phyloP scores from a whole-genome alignment of 2,797 vertebrate genomes.

The Ceryle rudis region DNA sequence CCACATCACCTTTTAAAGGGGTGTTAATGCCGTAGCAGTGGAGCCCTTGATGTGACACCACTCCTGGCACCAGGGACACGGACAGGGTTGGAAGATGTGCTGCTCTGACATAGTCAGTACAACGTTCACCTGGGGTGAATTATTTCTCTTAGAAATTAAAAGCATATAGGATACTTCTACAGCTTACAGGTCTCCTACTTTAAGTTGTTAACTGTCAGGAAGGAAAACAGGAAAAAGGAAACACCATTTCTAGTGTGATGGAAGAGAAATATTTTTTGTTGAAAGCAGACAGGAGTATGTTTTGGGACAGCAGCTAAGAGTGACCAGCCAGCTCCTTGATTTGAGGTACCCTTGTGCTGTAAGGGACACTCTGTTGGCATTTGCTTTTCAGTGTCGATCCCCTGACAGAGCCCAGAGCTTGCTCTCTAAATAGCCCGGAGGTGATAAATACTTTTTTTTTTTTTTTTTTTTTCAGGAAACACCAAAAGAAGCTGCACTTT shows the following conservation, averaged over 20 bases:
- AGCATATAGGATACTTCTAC: background rate
- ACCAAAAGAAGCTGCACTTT: background rate
- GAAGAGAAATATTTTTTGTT: background rate
- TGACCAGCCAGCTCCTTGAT: background rate
- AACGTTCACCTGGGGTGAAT: background rate
- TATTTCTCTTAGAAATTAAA: background rate
- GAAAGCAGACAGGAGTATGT: background rate
- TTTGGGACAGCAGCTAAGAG: background rate
- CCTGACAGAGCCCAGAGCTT: background rate
- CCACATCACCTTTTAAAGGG: background rate
- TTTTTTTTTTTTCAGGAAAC: background rate
- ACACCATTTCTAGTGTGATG: background rate
- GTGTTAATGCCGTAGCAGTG: background rate
- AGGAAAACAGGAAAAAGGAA: background rate
- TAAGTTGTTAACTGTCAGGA: background rate
- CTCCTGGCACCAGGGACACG: background rate
- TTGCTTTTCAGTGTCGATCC: background rate
- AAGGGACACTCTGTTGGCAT: background rate
- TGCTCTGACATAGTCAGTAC: background rate
- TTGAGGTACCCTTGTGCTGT: background rate
- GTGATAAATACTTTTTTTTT: background rate
- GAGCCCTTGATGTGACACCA: background rate
- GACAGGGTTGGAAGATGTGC: background rate
- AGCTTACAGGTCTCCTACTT: background rate
- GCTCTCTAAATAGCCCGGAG: background rate